A percentile compares a stretch with the other conserved stretches of the same genome.
These are phyloP conservation scores for Tetrapedia diversipes DNA, from an alignment of 2,888 invertebrate genomes.

Conservation along the genomic window DNA sequence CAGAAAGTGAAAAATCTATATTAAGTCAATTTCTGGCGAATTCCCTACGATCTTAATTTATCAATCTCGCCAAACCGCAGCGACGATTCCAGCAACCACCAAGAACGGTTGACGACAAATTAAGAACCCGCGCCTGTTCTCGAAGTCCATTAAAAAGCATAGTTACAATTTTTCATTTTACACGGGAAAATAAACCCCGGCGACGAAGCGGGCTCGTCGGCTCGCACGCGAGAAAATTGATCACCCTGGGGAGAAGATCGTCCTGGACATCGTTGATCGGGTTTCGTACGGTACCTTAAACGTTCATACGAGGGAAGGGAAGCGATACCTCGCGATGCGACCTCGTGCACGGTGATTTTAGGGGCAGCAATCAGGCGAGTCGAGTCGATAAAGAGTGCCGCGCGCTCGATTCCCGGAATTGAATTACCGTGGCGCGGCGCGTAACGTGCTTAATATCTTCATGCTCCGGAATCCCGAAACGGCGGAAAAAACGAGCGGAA, in stretches of 20 bases:
- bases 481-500: not conserved
- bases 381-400: constrained; percentile 17
- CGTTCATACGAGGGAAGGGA: constrained; percentile 26
- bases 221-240: too few species aligned
- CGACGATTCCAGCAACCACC: too few species aligned
- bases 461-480: constrained; percentile 12
- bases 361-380: constrained; percentile 27
- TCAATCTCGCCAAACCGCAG: too few species aligned
- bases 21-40: too few species aligned
- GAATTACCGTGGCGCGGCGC: constrained; percentile 45
- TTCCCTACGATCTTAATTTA: too few species aligned
- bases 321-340: not conserved
- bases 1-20: too few species aligned
- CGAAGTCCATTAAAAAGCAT: too few species aligned
- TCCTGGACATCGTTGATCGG: not conserved
- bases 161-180: too few species aligned
- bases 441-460: constrained; percentile 47
- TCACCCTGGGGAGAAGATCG: not conserved
- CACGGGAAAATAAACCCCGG: not conserved
- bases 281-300: constrained; percentile 30
- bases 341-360: constrained; percentile 29
- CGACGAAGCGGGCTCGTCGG: too few species aligned
- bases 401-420: constrained; percentile 44
- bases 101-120: too few species aligned
- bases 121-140: too few species aligned